Conservation (phyloP, 2,113 vertebrate genomes). For the Harpagus bidentatus region DNA sequence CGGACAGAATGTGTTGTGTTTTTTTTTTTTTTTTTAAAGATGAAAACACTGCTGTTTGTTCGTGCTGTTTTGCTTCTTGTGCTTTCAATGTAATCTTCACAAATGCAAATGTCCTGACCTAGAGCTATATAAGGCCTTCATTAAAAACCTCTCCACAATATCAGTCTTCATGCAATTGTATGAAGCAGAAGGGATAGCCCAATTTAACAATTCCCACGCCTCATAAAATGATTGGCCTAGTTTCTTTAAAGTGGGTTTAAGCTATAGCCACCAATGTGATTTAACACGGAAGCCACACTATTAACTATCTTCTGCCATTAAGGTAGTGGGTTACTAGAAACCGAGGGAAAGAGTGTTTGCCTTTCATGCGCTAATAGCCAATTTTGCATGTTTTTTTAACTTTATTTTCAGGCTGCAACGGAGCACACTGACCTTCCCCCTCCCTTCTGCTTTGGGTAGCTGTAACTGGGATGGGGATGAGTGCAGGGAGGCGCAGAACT, state of each 20-base stretch:
- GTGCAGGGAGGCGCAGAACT: not conserved
- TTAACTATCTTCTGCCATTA: slow-evolving; percentile 25
- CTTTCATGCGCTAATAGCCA: not conserved
- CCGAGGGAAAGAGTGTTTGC: not conserved
- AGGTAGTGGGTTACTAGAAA: not conserved
- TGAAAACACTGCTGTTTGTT: slow-evolving; percentile 36
- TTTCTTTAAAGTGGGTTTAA: slow-evolving; percentile 58
- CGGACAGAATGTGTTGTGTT: not conserved
- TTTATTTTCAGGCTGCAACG: not conserved
- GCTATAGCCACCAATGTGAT: not conserved
- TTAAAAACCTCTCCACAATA: slow-evolving; percentile 30
- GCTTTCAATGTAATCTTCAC: slow-evolving; percentile 31
- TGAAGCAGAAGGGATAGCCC: slow-evolving; percentile 27
- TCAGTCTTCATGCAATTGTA: not conserved
- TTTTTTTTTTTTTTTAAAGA: not conserved
- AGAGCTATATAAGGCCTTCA: slow-evolving; percentile 35
- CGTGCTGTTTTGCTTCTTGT: not conserved
- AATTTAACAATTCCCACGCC: slow-evolving; percentile 43
- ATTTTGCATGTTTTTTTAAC: not conserved
- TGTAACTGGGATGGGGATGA: not conserved
- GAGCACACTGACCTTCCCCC: not conserved
- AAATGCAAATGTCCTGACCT: slow-evolving; percentile 55
- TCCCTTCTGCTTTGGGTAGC: not conserved
- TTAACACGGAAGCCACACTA: slow-evolving; percentile 9
- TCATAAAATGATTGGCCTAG: slow-evolving; percentile 30